Evolutionary conservation across 1,140 invertebrate genomes (phyloP), one percentile per base, ranked within the genome.

Genomic region (Steinernema feltiae): DNA sequence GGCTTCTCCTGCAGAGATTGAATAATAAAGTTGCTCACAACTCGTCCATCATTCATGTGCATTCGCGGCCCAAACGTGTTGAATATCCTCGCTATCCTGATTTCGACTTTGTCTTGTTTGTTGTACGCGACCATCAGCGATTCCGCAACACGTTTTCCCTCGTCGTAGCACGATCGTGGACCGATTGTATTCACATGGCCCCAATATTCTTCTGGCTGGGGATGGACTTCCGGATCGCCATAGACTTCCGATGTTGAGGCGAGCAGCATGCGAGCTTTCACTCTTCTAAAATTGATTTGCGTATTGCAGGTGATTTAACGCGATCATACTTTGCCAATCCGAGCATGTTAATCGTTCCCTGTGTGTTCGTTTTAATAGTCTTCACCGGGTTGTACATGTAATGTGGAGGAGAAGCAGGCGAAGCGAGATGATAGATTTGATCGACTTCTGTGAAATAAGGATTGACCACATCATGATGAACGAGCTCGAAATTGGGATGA

Each of bases 371-470:
- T 88, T 99, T 99, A 74, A 99, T 95, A 24, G 97, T 99, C 89
- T 99, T 99, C 0, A 99, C 96, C 35, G 97, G 97, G 90, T 99
- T 99, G 82, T 94, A 92, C 97, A 99, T 99, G 85, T 99, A 99
- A 89, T 99, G 96, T 0, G 95, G 95, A 63, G 97, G 97, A 82
- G 94, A 97, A 1, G 97, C 97, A 31, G 97, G 97, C 84, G 94
- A 98, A 0, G 97, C 97, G 80, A 99, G 89, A 88, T 99, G 97
- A 88, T 99, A 99, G 85, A 99, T 98, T 89, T 99, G 93, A 88
- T 99, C 97, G 24, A 98, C 94, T 90, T 99, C 97, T 77, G 98
- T 92, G 88, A 94, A 98, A 12, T 99, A 88, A 21, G 96, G 94
- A 88, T 98, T 97, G 0, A 99, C 95, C 84, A 99, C 96, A 86